These are phyloP conservation scores for Agapostemon virescens DNA, from an alignment of 2,888 invertebrate species.

Conservation along the genomic window DNA sequence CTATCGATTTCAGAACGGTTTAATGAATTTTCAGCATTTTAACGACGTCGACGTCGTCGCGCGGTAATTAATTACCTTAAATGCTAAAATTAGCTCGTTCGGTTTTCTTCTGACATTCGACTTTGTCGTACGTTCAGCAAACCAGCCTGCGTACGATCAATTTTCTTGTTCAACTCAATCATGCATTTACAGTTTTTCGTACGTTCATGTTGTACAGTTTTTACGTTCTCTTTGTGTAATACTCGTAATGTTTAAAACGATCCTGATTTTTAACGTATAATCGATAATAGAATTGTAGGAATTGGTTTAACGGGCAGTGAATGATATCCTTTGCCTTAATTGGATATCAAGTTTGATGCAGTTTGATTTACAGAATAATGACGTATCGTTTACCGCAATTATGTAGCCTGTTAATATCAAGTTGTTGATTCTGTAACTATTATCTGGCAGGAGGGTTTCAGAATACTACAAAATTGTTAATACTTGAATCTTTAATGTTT, in stretches of 20 bases:
- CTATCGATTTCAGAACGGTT: conserved; percentile 55
- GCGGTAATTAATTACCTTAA: conserved; percentile 15
- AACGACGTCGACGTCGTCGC: conserved; percentile 21
- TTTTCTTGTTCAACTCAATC: background rate
- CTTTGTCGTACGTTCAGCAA: background rate
- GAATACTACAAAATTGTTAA: background rate
- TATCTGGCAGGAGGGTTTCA: background rate
- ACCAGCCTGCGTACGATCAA: background rate
- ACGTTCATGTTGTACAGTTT: too few relatives aligned
- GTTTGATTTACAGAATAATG: background rate
- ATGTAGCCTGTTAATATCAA: background rate
- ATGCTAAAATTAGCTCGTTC: background rate
- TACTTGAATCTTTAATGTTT: background rate
- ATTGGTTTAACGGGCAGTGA: background rate
- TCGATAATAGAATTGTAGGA: background rate
- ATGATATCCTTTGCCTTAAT: background rate
- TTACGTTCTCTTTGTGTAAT: too few relatives aligned
- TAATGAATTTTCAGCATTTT: conserved; percentile 53
- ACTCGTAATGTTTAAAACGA: background rate
- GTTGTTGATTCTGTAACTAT: too few relatives aligned
- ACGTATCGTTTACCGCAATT: too few relatives aligned
- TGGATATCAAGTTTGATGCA: background rate
- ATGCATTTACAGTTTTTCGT: too few relatives aligned
- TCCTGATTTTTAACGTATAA: background rate
- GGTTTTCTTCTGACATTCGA: background rate